Evolutionary conservation across 2,888 invertebrate genomes (phyloP), one percentile per base, ranked within the genome.

Genomic region (Lagria hirta): DNA sequence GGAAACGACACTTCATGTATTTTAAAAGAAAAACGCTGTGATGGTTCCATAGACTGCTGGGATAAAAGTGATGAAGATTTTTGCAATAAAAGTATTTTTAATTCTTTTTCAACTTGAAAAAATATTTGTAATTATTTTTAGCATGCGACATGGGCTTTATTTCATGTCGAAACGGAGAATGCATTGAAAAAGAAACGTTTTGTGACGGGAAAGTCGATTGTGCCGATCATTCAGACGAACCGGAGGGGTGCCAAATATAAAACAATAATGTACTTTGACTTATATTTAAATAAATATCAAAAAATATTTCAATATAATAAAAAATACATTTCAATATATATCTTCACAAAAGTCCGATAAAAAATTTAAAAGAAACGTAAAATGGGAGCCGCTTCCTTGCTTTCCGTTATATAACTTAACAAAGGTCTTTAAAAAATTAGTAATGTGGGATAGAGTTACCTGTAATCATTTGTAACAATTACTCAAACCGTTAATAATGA

Each of bases 41-140:
- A 88, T 63, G 82, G 84, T 20, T 72, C 78, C 46, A 79, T 86
- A 45, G 86, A 88, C 65, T 88, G 87, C 64, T 87, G 86, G 86
- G 86, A 88, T 66, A 84, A 82, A 40, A 76, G 77, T 21, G 87
- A 88, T 62, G 88, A 88, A 76, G 71, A 79, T 17, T 80, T 83
- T 66, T 87, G 87, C 66, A 81, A 81, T 30, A 70, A 74, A 64
- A 78, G 84, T 83, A 71, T 68, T 71, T 58, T 33, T 23, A 27
- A 22, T 14, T 32, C 37, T n/a, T n/a, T n/a, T n/a, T n/a, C n/a
- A n/a, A n/a, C n/a, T n/a, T n/a, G n/a, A n/a, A n/a, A n/a, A n/a
- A n/a, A n/a, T n/a, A n/a, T n/a, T n/a, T n/a, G n/a, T n/a, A n/a
- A n/a, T 24, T 29, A 49, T 46, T 33, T 30, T 24, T 38, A 46